Conservation (phyloP, 2,113 vertebrate genomes). For the Bos indicus region DNA sequence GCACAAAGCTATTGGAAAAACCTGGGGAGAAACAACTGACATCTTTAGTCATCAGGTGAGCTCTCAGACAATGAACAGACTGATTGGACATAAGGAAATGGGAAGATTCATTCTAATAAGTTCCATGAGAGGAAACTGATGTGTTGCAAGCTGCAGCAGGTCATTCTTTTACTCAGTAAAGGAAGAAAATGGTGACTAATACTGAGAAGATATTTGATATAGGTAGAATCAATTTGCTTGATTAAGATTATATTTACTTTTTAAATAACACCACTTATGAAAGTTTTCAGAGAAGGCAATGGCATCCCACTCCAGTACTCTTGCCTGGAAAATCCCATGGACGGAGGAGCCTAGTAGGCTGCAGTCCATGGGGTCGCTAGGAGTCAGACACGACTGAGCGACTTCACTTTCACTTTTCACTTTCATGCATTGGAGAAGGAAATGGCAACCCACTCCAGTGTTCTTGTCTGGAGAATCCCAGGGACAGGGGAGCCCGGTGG, state of each 20-base stretch:
- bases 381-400: too few relatives aligned
- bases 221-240: not conserved
- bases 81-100: slow-evolving; percentile 31
- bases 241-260: not conserved
- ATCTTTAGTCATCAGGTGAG: not conserved
- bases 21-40: slow-evolving; percentile 20
- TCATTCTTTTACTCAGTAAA: slow-evolving; percentile 27
- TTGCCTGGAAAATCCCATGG: too few relatives aligned
- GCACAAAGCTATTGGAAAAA: slow-evolving; percentile 36
- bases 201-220: not conserved
- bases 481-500: too few relatives aligned
- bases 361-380: too few relatives aligned
- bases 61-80: slow-evolving; percentile 49
- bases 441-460: too few relatives aligned
- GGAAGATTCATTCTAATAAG: slow-evolving; percentile 37
- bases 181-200: not conserved
- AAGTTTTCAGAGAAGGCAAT: not conserved
- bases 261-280: not conserved
- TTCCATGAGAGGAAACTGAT: slow-evolving; percentile 1
- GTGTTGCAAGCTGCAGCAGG: not conserved
- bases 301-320: too few relatives aligned
- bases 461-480: too few relatives aligned
- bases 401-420: too few relatives aligned
- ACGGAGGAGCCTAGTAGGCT: too few relatives aligned
- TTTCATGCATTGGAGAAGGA: too few relatives aligned